Evolutionary conservation across 2,797 vertebrate species (phyloP).

Genomic region (Malacoraja senta): DNA sequence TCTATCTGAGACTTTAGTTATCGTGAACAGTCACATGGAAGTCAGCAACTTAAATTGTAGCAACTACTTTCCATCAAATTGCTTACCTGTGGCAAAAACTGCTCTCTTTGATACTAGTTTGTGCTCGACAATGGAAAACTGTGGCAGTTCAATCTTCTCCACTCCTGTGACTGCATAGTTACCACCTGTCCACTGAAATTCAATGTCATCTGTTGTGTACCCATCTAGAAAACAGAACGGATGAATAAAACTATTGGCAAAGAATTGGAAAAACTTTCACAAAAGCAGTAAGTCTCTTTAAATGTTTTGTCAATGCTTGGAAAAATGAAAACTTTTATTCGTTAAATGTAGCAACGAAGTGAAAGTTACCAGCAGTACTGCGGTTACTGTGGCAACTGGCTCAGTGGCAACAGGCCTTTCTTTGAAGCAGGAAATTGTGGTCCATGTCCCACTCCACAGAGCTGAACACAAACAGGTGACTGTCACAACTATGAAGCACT

Average conservation of each 20-base stretch:
- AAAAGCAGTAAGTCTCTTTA: background rate
- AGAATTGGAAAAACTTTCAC: conserved; percentile 25
- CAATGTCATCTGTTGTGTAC: conserved; percentile 90
- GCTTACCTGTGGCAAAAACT: conserved; percentile 84
- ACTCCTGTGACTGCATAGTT: conserved; percentile 80
- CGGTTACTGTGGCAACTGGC: background rate
- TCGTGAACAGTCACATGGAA: background rate
- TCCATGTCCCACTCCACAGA: no score
- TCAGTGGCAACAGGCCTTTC: no score
- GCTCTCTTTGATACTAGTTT: conserved; percentile 83
- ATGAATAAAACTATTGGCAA: conserved; percentile 39
- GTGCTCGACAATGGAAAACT: conserved; percentile 88
- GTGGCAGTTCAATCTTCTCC: conserved; percentile 84
- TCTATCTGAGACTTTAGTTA: background rate
- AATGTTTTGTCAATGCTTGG: background rate
- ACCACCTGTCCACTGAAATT: conserved; percentile 88
- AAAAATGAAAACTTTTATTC: background rate
- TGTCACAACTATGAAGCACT: no score
- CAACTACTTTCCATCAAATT: background rate
- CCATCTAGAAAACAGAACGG: conserved; percentile 66
- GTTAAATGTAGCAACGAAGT: background rate
- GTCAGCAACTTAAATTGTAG: background rate
- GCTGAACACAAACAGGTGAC: no score
- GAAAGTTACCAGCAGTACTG: background rate
- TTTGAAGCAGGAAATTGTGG: no score